Percentiles rank a stretch among this genome's conserved stretches.
Conservation (phyloP, 92 coral and sea anemone species). For the Epizoanthus rinbou region DNA sequence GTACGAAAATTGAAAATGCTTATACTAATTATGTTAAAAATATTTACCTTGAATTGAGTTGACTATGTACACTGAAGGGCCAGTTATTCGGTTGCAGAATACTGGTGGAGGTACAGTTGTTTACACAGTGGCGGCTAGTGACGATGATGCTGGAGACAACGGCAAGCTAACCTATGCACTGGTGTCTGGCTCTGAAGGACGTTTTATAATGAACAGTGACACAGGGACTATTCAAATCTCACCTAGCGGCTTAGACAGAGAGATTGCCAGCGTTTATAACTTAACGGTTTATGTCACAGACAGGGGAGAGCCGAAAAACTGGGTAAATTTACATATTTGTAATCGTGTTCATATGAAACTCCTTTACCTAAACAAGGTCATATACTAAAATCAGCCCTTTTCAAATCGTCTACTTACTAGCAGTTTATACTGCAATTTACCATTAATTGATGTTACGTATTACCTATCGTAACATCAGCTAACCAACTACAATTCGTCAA, state of each 20-base stretch:
- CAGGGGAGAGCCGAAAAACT: constrained; percentile 54
- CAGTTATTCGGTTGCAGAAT: constrained; percentile 40
- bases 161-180: constrained; percentile 72
- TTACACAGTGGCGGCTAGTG: constrained; percentile 60
- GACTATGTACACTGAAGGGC: background rate
- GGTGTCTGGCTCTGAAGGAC: constrained; percentile 61
- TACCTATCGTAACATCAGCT: no score
- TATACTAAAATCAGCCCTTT: background rate
- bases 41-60: background rate
- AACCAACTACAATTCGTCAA: no score
- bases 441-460: no score
- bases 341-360: background rate
- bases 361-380: no score
- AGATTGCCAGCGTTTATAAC: constrained; percentile 63
- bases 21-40: no score
- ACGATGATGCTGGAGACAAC: constrained; percentile 74
- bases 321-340: constrained; percentile 49
- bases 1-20: no score
- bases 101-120: constrained; percentile 71
- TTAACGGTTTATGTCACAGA: constrained; percentile 81
- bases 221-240: constrained; percentile 79
- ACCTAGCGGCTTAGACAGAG: constrained; percentile 85
- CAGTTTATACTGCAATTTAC: no score
- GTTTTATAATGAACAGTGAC: constrained; percentile 74
- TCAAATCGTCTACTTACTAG: no score